Evolutionary conservation across 2,888 invertebrate genomes (phyloP).

Genomic region (Neocrepidodera transversa): DNA sequence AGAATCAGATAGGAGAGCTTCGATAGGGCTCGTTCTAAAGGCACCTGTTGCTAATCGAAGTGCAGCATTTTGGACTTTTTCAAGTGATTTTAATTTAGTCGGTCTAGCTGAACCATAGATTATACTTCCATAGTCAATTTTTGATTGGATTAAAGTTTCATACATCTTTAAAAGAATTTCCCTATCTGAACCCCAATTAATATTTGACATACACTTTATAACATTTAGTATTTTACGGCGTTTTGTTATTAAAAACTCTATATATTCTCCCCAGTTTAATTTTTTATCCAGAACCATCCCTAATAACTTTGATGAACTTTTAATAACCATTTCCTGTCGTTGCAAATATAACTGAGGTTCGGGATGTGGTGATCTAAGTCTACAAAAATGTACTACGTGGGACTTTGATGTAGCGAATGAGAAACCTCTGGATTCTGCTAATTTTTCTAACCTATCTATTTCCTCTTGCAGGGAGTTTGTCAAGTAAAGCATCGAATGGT

Average conservation of each 20-base stretch:
- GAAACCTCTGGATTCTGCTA: conserved; percentile 1
- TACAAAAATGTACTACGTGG: too few species aligned
- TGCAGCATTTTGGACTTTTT: conserved; percentile 1
- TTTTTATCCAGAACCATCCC: conserved; percentile 9
- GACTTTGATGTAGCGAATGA: neutral
- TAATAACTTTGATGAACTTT: conserved; percentile 1
- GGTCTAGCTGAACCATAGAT: conserved; percentile 9
- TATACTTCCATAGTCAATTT: conserved; percentile 17
- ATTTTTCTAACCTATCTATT: neutral
- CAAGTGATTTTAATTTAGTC: neutral
- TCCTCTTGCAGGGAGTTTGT: neutral
- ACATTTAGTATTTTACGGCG: conserved; percentile 5
- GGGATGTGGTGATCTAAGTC: too few species aligned
- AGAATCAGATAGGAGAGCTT: too few species aligned
- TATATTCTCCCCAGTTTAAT: conserved; percentile 11
- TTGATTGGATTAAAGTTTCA: conserved; percentile 1
- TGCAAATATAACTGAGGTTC: too few species aligned
- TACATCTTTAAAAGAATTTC: conserved; percentile 7
- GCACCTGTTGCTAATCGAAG: conserved; percentile 5
- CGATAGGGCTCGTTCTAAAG: conserved; percentile 8
- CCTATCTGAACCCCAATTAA: conserved; percentile 18
- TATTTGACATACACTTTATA: neutral
- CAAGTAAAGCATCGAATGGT: neutral
- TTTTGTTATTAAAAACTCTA: neutral
- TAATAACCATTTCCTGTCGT: neutral